phyloP scores from a whole-genome alignment of 53 echinoderm and acorn worm species.

The Paracentrotus lividus region DNA sequence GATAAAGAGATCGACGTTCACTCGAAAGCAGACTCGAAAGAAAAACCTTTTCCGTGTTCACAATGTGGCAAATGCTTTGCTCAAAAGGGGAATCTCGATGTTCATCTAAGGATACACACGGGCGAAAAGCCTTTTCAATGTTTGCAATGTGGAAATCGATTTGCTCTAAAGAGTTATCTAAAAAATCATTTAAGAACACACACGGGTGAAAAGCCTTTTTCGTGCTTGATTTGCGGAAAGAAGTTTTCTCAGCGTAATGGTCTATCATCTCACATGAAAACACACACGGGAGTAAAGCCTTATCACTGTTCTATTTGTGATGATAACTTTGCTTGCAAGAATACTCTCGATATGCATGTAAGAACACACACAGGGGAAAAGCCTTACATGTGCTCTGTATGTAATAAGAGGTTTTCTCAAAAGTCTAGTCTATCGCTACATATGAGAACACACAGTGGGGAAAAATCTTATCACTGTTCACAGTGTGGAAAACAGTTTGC shows the following conservation, averaged over 20 bases:
- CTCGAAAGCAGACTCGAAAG: too few species aligned
- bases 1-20: too few species aligned
- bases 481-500: not conserved
- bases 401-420: not conserved
- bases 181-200: not conserved
- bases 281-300: not conserved
- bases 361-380: conserved; percentile 1
- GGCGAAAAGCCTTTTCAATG: not conserved
- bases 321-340: not conserved
- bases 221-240: not conserved
- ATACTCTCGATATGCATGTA: not conserved
- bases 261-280: not conserved
- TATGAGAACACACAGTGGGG: not conserved
- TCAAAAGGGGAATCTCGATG: too few species aligned
- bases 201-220: not conserved
- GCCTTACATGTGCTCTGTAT: not conserved
- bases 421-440: not conserved
- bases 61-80: too few species aligned
- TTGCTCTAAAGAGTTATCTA: not conserved
- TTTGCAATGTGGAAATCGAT: not conserved
- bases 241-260: not conserved
- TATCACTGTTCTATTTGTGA: not conserved
- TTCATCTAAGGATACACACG: not conserved
- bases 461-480: not conserved
- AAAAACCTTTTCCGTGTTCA: too few species aligned